Conservation (phyloP, 2,113 vertebrate genomes). For the Neotoma lepida region DNA sequence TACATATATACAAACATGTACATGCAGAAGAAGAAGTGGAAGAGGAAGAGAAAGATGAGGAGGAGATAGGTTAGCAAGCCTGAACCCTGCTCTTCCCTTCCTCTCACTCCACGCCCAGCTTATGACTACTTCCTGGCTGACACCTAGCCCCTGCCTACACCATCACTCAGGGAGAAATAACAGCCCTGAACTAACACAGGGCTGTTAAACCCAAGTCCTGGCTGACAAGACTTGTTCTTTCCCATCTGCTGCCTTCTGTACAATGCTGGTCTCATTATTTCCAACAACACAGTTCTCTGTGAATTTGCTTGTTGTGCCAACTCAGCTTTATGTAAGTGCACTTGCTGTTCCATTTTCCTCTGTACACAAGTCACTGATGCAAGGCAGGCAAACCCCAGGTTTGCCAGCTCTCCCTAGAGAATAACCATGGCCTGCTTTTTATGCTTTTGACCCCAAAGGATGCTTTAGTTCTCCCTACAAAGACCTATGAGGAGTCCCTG, state of each 20-base stretch:
- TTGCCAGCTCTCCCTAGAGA: background rate
- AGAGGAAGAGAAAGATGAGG: background rate
- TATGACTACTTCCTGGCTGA: background rate
- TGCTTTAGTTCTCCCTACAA: background rate
- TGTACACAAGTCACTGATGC: conserved; percentile 33
- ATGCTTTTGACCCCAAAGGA: background rate
- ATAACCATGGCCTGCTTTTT: background rate
- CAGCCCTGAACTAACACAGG: background rate
- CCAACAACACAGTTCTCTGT: conserved; percentile 38
- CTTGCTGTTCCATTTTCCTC: conserved; percentile 56
- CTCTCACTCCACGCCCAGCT: accelerated
- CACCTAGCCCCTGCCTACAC: background rate
- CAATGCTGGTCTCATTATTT: conserved; percentile 53
- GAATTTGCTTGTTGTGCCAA: conserved; percentile 23
- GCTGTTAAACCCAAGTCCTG: background rate
- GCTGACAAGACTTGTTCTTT: background rate
- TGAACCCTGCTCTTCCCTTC: background rate
- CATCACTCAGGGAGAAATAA: background rate
- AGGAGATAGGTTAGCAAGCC: background rate
- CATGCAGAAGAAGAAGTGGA: too few species aligned
- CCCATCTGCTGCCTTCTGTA: conserved; percentile 52
- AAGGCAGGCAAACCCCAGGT: background rate
- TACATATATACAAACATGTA: background rate
- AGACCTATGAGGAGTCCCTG: background rate
- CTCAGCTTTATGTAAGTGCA: conserved; percentile 52